Conservation (phyloP, 2,113 vertebrate genomes). For the Halcyon senegalensis region DNA sequence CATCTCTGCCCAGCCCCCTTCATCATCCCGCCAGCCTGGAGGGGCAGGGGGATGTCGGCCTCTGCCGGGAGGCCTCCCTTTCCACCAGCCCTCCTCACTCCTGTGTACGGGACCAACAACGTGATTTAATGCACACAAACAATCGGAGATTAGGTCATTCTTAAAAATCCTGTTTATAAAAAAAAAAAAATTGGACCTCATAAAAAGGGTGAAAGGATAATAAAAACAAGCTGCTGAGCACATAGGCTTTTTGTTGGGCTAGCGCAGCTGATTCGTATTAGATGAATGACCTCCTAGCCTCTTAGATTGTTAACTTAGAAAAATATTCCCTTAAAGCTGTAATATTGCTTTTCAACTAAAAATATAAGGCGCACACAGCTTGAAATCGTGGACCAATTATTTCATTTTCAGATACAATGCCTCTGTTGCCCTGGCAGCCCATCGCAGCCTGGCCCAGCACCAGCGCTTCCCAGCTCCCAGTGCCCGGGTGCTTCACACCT, state of each 20-base stretch:
- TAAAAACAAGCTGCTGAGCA: constrained; percentile 82
- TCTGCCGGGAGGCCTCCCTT: not conserved
- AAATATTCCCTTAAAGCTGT: constrained; percentile 84
- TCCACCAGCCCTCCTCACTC: not conserved
- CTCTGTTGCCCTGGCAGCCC: not conserved
- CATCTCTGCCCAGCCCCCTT: fast-evolving
- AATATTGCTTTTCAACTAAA: constrained; percentile 80
- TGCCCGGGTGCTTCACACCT: not conserved
- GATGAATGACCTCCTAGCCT: constrained; percentile 81
- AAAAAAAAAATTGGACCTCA: constrained; percentile 80
- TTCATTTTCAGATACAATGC: constrained; percentile 60
- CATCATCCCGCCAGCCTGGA: fast-evolving
- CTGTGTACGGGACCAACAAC: constrained; percentile 71
- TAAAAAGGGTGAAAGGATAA: constrained; percentile 85
- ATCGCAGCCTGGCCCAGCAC: not conserved
- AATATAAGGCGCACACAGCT: constrained; percentile 68
- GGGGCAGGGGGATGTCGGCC: not conserved
- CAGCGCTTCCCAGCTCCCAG: not conserved
- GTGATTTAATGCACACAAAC: constrained; percentile 84
- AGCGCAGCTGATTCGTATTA: constrained; percentile 82
- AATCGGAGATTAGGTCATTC: constrained; percentile 84
- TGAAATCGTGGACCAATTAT: constrained; percentile 59
- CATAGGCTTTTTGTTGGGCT: constrained; percentile 81
- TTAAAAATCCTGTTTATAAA: constrained; percentile 82
- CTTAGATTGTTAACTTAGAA: constrained; percentile 84